Base-by-base conservation (phyloP, 1,140 invertebrate species). In the Microplitis demolitor region DNA sequence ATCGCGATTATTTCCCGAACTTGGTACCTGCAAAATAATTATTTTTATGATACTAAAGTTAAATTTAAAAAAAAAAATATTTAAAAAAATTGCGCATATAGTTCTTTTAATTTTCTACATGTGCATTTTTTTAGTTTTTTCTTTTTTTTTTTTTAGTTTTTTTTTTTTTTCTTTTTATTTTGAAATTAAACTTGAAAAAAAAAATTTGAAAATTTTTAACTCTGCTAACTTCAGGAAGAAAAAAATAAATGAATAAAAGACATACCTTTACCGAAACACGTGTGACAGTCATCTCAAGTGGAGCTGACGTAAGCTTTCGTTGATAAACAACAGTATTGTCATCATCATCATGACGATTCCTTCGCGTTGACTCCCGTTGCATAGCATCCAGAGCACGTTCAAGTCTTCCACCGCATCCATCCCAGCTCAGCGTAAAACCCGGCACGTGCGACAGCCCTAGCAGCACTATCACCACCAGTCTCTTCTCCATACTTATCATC, bases 321-420 rank as follows among this genome's bases (percentile, higher is more conserved):
- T 81, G 84, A 69, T 86, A 87, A 11, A 80, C 69, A 14, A 79
- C 11, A 33, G 72, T 71, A 4, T 78, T 8, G 11, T 79, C 78
- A 45, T 83, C 79, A 69, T 83, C 80, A 11, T 83, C 81, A 4
- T 83, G 70, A 4, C 82, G 74, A 34, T 80, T 82, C 56, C 78
- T 81, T 39, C 80, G 79, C 1, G 66, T 71, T 0, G 82, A 79
- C 50, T 83, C 83, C 13, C 78, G 78, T 0, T 82, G 80, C 73
- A 87, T 78, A 3, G 84, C 78, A 66, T 86, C 86, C 51, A 87
- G 74, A 3, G 85, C 85, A 2, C 85, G 78, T 66, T 87, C 86
- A 66, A 87, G 70, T 72, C 85, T 79, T 69, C 81, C 84, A 24
- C 82, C 79, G 51, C 86, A 87, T 72, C 80, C 62, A 3, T 78